Percentiles rank a stretch among this genome's conserved stretches.
phyloP scores from a whole-genome alignment of 2,113 vertebrate species.

The Orcinus orca region DNA sequence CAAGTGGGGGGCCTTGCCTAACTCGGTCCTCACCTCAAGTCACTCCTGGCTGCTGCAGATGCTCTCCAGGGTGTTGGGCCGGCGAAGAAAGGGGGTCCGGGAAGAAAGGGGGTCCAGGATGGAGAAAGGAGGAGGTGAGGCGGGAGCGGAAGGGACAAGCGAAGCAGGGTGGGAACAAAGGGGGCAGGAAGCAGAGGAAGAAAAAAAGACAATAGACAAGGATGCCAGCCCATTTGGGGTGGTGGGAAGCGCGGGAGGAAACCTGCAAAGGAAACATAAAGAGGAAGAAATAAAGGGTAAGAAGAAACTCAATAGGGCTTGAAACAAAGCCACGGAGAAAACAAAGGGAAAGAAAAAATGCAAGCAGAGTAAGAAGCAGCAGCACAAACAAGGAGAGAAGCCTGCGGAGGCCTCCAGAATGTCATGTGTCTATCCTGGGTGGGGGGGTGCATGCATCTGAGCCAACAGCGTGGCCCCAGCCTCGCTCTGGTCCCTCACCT shows the following conservation, averaged over 20 bases:
- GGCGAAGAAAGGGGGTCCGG: too few relatives aligned
- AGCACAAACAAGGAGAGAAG: neutral
- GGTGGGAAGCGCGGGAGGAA: neutral
- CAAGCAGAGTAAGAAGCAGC: neutral
- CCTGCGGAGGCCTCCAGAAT: neutral
- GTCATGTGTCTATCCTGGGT: neutral
- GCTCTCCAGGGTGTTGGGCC: neutral
- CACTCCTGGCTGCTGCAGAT: too few relatives aligned
- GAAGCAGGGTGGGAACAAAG: neutral
- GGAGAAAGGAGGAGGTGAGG: neutral
- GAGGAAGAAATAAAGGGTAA: neutral
- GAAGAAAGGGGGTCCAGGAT: neutral
- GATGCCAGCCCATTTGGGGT: neutral
- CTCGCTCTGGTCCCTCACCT: neutral
- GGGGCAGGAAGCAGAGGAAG: neutral
- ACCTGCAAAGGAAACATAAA: neutral
- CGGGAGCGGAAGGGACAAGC: neutral
- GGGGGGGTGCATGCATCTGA: neutral
- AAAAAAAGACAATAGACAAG: neutral
- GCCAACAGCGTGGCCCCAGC: neutral
- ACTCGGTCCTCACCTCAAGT: neutral
- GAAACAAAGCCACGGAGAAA: conserved; percentile 35
- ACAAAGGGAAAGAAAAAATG: conserved; percentile 1
- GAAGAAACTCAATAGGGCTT: neutral
- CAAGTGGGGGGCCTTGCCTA: rapidly evolving